Conservation (phyloP, 2,888 invertebrate species). For the Busseola fusca region DNA sequence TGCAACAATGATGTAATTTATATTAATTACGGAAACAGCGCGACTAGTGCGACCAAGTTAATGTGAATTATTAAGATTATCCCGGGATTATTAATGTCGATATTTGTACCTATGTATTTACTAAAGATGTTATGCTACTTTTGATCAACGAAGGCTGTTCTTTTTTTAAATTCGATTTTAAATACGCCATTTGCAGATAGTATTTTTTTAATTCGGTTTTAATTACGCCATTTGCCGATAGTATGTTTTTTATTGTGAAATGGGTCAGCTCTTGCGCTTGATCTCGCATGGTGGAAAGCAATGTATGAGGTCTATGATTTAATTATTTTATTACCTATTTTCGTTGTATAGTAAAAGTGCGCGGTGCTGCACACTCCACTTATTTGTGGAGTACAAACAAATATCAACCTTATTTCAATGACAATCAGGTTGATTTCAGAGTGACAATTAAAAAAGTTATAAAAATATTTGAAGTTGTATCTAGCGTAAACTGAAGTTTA, state of each 20-base stretch:
- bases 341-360: no score
- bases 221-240: no score
- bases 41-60: constrained; percentile 50
- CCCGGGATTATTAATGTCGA: not conserved
- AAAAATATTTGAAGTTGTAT: no score
- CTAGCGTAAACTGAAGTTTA: no score
- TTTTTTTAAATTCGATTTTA: not conserved
- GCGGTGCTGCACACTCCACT: no score
- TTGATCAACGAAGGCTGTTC: not conserved
- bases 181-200: not conserved
- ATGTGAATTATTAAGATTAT: constrained; percentile 47
- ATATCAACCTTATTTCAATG: no score
- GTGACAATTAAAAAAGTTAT: no score
- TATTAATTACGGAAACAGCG: constrained; percentile 75
- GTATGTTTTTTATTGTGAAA: not conserved
- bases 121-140: not conserved
- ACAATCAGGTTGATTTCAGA: no score
- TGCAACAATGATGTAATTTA: constrained; percentile 76
- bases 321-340: no score
- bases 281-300: not conserved
- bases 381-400: no score
- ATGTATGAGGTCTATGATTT: not conserved
- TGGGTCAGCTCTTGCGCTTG: not conserved
- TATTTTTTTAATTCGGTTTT: no score
- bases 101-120: not conserved